These are phyloP conservation scores for Lethrus apterus DNA, from an alignment of 1,140 invertebrate species.

Conservation along the genomic window DNA sequence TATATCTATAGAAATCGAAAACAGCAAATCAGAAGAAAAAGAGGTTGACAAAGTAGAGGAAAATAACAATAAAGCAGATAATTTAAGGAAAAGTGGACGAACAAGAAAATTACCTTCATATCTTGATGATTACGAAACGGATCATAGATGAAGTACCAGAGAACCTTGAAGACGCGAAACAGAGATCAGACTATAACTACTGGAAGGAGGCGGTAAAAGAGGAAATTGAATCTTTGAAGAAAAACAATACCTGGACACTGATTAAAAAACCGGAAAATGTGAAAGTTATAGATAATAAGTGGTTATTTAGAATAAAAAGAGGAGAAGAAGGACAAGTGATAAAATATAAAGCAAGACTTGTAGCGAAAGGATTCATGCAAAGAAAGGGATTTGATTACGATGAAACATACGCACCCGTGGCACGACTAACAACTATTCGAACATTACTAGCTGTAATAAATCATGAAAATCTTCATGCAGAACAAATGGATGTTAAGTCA, in stretches of 20 bases:
- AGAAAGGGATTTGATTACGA: conserved; percentile 37
- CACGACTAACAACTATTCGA: conserved; percentile 26
- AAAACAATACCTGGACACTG: conserved; percentile 36
- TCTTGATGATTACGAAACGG: conserved; percentile 6
- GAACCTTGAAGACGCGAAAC: conserved; percentile 2
- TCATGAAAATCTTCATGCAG: conserved; percentile 9
- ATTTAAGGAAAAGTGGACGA: not conserved
- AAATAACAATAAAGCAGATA: not conserved
- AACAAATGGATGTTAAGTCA: conserved; percentile 34
- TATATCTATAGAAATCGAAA: not conserved
- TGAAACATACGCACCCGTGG: conserved; percentile 38
- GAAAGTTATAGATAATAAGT: conserved; percentile 27
- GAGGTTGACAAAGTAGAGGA: conserved; percentile 1
- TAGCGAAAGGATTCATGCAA: conserved; percentile 39
- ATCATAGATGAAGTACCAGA: conserved; percentile 1
- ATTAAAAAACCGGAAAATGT: conserved; percentile 22
- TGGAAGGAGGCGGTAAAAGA: conserved; percentile 12
- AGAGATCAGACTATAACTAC: conserved; percentile 4
- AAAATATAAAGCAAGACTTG: conserved; percentile 29
- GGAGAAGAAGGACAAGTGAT: conserved; percentile 1
- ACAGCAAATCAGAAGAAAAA: conserved; percentile 4
- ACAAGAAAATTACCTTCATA: conserved; percentile 1
- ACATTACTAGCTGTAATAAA: conserved; percentile 22
- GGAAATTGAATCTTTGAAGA: conserved; percentile 30
- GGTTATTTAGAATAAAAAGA: conserved; percentile 17